phyloP scores from a whole-genome alignment of 2,797 vertebrate genomes.

The Graptemys geographica region DNA sequence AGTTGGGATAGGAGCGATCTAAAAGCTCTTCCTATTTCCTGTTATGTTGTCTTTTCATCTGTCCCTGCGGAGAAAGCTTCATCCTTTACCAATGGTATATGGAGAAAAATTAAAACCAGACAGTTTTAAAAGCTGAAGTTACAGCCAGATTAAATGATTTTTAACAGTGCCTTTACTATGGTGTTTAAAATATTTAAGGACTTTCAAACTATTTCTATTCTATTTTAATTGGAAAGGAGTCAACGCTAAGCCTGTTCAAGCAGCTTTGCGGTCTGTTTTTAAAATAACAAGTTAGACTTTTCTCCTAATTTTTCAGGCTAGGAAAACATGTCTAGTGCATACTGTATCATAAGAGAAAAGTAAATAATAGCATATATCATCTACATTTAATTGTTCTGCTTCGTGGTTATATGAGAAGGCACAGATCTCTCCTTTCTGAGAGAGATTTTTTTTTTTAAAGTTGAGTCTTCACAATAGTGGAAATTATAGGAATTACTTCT shows the following conservation, averaged over 20 bases:
- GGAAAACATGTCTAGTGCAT: background rate
- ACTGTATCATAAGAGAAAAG: background rate
- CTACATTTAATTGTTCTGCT: background rate
- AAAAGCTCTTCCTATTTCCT: background rate
- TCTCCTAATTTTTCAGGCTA: conserved; percentile 15
- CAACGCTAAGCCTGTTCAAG: conserved; percentile 27
- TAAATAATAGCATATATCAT: background rate
- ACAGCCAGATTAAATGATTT: conserved; percentile 24
- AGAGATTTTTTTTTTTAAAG: conserved; percentile 6
- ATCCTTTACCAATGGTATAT: background rate
- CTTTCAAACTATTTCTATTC: conserved; percentile 36
- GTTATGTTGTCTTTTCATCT: background rate
- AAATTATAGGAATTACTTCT: conserved; percentile 28
- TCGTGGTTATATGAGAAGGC: background rate
- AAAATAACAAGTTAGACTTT: conserved; percentile 22
- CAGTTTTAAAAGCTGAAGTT: conserved; percentile 55
- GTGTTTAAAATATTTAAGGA: conserved; percentile 56
- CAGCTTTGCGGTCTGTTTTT: conserved; percentile 32
- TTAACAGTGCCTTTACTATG: conserved; percentile 36
- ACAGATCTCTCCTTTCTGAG: conserved; percentile 10
- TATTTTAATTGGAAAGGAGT: conserved; percentile 57
- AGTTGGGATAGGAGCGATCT: background rate
- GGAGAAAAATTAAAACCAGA: conserved; percentile 46
- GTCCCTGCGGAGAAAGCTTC: background rate
- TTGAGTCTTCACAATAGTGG: background rate